Conservation (phyloP, 2,113 vertebrate species). For the Myanophis thanlyinensis region DNA sequence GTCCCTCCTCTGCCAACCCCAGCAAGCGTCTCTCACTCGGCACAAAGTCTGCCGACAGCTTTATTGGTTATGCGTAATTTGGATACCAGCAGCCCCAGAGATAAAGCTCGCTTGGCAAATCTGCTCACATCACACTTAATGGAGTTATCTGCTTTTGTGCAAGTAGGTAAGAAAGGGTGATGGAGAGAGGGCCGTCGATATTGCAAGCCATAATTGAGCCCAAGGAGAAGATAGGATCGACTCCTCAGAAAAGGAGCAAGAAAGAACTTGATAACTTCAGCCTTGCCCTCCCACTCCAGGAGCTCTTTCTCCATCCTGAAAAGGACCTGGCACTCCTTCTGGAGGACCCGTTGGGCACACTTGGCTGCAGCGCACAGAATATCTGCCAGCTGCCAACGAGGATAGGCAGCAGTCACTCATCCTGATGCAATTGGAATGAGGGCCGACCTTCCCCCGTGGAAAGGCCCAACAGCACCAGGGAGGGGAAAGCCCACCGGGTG, state of each 20-base stretch:
- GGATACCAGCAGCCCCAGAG: background rate
- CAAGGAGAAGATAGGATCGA: background rate
- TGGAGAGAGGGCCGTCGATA: background rate
- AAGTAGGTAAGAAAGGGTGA: background rate
- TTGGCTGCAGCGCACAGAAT: background rate
- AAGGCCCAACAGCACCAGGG: background rate
- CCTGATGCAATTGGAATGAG: background rate
- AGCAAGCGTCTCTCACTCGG: background rate
- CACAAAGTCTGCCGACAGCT: background rate
- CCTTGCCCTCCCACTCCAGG: background rate
- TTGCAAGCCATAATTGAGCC: background rate
- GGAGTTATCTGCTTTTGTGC: background rate
- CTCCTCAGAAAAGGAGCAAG: background rate
- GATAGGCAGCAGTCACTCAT: no score
- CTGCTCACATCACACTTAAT: background rate
- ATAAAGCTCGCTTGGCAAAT: background rate
- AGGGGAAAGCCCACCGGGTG: no score
- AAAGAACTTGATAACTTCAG: background rate
- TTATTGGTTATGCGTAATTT: background rate
- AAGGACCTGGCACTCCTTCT: background rate
- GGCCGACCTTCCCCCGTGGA: background rate
- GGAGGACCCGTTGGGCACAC: background rate
- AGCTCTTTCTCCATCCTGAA: background rate
- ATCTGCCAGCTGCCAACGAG: background rate
- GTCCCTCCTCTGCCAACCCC: background rate